Evolutionary conservation across 2,888 invertebrate species (phyloP).

Genomic region (Meteorus cinctellus): DNA sequence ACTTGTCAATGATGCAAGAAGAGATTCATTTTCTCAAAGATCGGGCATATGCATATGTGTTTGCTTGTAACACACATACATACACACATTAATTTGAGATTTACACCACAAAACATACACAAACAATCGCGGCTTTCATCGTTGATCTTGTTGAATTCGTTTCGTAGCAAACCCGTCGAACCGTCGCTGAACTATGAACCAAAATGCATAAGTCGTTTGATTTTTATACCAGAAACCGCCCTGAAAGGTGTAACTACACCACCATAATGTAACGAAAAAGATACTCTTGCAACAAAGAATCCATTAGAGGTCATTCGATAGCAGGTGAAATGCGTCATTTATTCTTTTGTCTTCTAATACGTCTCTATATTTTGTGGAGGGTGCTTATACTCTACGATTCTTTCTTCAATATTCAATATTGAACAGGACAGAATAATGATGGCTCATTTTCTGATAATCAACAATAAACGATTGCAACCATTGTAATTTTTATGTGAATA

Average conservation of each 20-base stretch:
- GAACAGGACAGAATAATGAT: background rate
- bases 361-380: background rate
- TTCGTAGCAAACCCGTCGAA: constrained; percentile 19
- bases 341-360: background rate
- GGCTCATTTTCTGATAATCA: background rate
- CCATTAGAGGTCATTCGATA: constrained; percentile 65
- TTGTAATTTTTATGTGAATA: no score
- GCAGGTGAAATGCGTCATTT: constrained; percentile 21
- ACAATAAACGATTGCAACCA: background rate
- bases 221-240: constrained; percentile 57
- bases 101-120: constrained; percentile 51
- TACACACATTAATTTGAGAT: constrained; percentile 12
- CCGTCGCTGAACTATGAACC: constrained; percentile 7
- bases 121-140: constrained; percentile 53
- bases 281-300: constrained; percentile 50
- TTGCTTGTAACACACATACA: background rate
- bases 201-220: constrained; percentile 24
- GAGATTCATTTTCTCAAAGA: no score
- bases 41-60: no score
- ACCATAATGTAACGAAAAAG: constrained; percentile 41
- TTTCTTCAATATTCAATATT: background rate
- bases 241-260: constrained; percentile 36
- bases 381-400: background rate
- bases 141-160: constrained; percentile 11
- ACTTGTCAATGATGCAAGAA: no score